Conservation (phyloP, 2,113 vertebrate species). For the Lathamus discolor region DNA sequence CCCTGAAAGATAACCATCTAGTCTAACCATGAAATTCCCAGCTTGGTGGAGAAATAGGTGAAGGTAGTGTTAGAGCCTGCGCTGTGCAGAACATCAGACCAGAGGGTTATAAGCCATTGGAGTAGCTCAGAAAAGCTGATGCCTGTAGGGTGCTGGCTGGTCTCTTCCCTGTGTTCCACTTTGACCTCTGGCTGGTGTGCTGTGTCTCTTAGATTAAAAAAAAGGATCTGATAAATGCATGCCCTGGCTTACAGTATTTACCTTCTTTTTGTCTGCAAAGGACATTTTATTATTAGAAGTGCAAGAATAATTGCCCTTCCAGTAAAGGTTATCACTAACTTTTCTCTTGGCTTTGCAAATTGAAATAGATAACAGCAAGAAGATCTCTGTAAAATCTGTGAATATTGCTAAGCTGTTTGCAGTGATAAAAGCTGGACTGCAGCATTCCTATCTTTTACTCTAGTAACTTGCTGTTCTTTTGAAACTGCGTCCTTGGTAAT, state of each 20-base stretch:
- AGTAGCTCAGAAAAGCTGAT: background rate
- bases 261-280: background rate
- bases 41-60: background rate
- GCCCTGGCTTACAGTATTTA: background rate
- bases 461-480: background rate
- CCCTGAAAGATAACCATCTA: background rate
- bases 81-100: background rate
- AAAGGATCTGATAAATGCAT: background rate
- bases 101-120: background rate
- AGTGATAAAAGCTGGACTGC: background rate
- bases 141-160: background rate
- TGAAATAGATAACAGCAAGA: slow-evolving; percentile 19
- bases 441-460: background rate
- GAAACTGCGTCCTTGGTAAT: background rate
- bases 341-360: slow-evolving; percentile 24
- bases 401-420: background rate
- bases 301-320: slow-evolving; percentile 26
- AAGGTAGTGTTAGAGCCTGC: background rate
- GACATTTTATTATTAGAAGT: slow-evolving; percentile 11
- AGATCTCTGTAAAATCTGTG: background rate
- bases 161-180: background rate
- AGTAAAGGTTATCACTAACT: slow-evolving; percentile 12
- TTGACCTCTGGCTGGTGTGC: background rate
- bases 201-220: background rate
- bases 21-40: background rate